Evolutionary conservation across 2,888 invertebrate genomes (phyloP).

Genomic region (Callinectes sapidus): DNA sequence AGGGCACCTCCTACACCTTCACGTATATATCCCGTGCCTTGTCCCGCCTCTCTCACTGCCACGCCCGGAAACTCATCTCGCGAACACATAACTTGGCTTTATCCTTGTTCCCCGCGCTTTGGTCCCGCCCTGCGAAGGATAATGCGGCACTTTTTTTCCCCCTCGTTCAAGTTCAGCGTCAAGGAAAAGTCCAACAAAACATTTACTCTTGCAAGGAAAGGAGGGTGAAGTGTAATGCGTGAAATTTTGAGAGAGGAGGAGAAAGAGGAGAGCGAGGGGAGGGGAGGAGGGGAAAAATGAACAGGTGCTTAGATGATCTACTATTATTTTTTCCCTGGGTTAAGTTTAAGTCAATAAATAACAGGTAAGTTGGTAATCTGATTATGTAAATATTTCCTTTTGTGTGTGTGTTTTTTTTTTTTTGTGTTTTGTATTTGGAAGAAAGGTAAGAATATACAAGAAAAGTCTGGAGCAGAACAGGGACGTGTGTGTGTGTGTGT

Average conservation of each 20-base stretch:
- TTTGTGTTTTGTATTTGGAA: not conserved
- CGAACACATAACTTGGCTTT: not conserved
- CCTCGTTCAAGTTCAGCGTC: not conserved
- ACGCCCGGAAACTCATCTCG: not conserved
- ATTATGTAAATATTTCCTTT: not conserved
- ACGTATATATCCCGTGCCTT: not conserved
- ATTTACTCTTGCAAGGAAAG: not conserved
- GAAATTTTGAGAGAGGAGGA: not conserved
- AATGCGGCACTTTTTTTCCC: not conserved
- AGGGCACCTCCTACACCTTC: not conserved
- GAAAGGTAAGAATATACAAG: not conserved
- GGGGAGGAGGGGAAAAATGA: not conserved
- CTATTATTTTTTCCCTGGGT: too few species aligned
- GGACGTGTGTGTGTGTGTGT: not conserved
- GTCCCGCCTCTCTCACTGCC: not conserved
- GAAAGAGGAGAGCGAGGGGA: not conserved
- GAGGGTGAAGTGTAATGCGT: not conserved
- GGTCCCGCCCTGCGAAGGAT: not conserved
- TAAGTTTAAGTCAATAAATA: too few species aligned
- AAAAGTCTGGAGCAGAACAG: not conserved
- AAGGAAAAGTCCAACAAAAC: not conserved
- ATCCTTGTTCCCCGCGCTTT: not conserved
- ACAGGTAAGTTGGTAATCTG: too few species aligned
- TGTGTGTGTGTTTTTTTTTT: too few species aligned
- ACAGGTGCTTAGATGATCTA: too few species aligned